phyloP scores from a whole-genome alignment of 2,797 vertebrate genomes.

The Myotis myotis region DNA sequence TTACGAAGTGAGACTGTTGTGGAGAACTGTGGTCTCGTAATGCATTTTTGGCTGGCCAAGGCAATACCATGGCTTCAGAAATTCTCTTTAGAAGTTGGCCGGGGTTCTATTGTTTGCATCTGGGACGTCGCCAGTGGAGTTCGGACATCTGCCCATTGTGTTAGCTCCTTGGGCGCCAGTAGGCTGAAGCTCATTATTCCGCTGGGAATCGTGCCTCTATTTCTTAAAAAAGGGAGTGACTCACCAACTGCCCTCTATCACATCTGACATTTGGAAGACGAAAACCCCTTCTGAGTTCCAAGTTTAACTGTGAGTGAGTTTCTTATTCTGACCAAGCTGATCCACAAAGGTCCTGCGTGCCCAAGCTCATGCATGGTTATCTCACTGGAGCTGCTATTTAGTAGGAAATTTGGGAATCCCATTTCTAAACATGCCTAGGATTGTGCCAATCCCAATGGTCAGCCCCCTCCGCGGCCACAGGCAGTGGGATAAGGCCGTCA shows the following conservation, averaged over 20 bases:
- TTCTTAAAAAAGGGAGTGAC: slow-evolving; percentile 56
- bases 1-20: slow-evolving; percentile 75
- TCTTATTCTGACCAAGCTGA: slow-evolving; percentile 35
- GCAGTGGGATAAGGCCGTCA: not conserved
- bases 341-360: not conserved
- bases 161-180: slow-evolving; percentile 71
- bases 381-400: not conserved
- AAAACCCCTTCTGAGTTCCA: slow-evolving; percentile 59
- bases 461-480: not conserved
- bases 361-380: not conserved
- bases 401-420: not conserved
- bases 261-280: slow-evolving; percentile 58
- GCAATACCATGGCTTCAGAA: slow-evolving; percentile 77
- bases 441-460: not conserved
- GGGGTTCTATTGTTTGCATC: slow-evolving; percentile 72
- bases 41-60: slow-evolving; percentile 75
- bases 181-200: slow-evolving; percentile 66
- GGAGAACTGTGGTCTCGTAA: slow-evolving; percentile 69
- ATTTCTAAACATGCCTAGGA: not conserved
- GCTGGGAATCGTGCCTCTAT: slow-evolving; percentile 54
- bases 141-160: slow-evolving; percentile 81
- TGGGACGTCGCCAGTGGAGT: slow-evolving; percentile 77
- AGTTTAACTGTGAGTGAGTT: slow-evolving; percentile 29
- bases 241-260: slow-evolving; percentile 54
- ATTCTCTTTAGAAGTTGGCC: slow-evolving; percentile 72